phyloP scores from a whole-genome alignment of 2,113 vertebrate species.

The Anhinga rufa region DNA sequence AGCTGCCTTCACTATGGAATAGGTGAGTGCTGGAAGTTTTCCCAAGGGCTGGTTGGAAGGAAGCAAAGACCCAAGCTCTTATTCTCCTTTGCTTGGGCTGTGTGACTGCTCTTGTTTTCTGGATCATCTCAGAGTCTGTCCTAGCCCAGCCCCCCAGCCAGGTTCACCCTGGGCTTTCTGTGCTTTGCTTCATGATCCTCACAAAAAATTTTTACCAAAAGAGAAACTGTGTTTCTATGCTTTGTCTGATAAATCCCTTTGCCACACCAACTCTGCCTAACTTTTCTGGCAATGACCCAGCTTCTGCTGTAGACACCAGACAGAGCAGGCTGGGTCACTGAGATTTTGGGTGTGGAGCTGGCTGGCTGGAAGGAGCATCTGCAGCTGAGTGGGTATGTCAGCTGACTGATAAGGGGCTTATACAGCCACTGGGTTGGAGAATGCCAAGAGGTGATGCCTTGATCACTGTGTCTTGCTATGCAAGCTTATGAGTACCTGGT shows the following conservation, averaged over 20 bases:
- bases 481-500: not conserved
- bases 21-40: slow-evolving; percentile 74
- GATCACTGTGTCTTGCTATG: not conserved
- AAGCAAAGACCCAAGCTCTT: not conserved
- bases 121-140: not conserved
- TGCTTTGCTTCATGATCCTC: not conserved
- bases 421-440: not conserved
- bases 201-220: not conserved
- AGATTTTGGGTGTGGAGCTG: not conserved
- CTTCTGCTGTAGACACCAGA: not conserved
- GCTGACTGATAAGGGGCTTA: not conserved
- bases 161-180: not conserved
- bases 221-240: not conserved
- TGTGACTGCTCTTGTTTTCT: not conserved
- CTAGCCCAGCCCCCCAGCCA: not conserved
- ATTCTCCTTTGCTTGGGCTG: not conserved
- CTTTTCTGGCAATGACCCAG: not conserved
- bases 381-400: not conserved
- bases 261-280: not conserved
- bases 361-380: not conserved
- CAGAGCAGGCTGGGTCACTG: not conserved
- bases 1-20: slow-evolving; percentile 97
- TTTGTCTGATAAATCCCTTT: not conserved
- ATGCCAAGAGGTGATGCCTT: not conserved
- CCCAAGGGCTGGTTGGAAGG: not conserved